Evolutionary conservation across 2,888 invertebrate genomes (phyloP).

Genomic region (Sinhomidia bicolor): DNA sequence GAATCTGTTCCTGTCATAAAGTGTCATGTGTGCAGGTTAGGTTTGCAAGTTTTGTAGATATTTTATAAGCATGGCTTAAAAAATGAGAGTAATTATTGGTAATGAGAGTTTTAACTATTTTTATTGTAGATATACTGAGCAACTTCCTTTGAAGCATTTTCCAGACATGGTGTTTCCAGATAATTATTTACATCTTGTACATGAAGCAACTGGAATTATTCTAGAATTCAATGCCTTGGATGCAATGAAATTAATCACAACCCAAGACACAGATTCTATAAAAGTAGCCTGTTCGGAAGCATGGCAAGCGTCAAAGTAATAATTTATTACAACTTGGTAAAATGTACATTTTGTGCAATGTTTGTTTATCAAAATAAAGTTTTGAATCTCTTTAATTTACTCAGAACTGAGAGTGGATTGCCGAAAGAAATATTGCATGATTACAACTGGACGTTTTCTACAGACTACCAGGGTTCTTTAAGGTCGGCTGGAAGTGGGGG

Average conservation of each 20-base stretch:
- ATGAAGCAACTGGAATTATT: constrained; percentile 85
- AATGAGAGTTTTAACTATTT: neutral
- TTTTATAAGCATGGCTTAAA: neutral
- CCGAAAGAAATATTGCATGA: constrained; percentile 89
- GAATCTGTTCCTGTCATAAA: constrained; percentile 41
- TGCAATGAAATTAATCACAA: constrained; percentile 90
- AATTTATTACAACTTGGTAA: neutral
- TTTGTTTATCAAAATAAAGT: neutral
- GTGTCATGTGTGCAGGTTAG: constrained; percentile 79
- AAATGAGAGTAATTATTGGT: neutral
- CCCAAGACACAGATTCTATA: constrained; percentile 87
- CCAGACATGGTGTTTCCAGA: constrained; percentile 99
- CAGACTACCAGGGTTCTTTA: constrained; percentile 91
- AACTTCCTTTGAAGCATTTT: constrained; percentile 92
- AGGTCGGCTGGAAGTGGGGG: neutral
- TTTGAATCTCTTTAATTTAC: constrained; percentile 76
- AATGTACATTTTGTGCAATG: neutral
- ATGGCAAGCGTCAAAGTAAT: constrained; percentile 94
- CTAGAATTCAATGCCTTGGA: constrained; percentile 95
- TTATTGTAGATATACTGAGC: constrained; percentile 88
- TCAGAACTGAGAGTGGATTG: constrained; percentile 86
- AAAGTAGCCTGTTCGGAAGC: constrained; percentile 95
- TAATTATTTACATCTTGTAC: constrained; percentile 89
- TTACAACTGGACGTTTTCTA: constrained; percentile 99
- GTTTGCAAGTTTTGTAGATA: neutral